phyloP scores from a whole-genome alignment of 1,140 invertebrate genomes.

The Schlechtendalia chinensis region DNA sequence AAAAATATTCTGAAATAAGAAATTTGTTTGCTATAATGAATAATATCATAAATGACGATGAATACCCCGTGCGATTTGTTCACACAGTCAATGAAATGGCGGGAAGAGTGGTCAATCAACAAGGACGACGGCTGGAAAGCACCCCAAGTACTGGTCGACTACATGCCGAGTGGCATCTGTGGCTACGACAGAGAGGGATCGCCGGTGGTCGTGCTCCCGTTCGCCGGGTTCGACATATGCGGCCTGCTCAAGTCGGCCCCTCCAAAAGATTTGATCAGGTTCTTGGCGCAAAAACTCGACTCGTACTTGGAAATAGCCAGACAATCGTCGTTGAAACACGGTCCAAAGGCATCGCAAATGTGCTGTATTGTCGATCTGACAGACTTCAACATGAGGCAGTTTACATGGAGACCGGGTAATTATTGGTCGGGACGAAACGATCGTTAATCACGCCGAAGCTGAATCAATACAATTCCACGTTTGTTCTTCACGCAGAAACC shows the following conservation, averaged over 20 bases:
- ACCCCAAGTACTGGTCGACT: constrained; percentile 69
- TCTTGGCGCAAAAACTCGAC: constrained; percentile 60
- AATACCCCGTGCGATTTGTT: neutral
- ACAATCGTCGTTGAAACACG: constrained; percentile 63
- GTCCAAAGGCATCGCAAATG: constrained; percentile 63
- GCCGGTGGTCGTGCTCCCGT: constrained; percentile 74
- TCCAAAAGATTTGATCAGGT: constrained; percentile 70
- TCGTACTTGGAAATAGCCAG: constrained; percentile 62
- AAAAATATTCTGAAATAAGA: too few species aligned
- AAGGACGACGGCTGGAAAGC: constrained; percentile 66
- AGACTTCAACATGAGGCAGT: constrained; percentile 75
- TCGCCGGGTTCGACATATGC: constrained; percentile 71
- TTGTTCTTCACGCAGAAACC: too few species aligned
- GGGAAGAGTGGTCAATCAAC: constrained; percentile 76
- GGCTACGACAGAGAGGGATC: constrained; percentile 84
- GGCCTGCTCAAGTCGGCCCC: constrained; percentile 76
- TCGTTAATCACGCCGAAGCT: too few species aligned
- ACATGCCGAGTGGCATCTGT: constrained; percentile 72
- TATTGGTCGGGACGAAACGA: too few species aligned
- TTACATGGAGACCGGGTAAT: constrained; percentile 79
- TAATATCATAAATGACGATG: too few species aligned
- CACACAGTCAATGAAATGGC: constrained; percentile 71
- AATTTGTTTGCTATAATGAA: too few species aligned
- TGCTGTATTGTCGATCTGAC: constrained; percentile 83
- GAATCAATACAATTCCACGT: too few species aligned